Evolutionary conservation across 2,888 invertebrate genomes (phyloP).

Genomic region (Malthinus seriepunctatus): DNA sequence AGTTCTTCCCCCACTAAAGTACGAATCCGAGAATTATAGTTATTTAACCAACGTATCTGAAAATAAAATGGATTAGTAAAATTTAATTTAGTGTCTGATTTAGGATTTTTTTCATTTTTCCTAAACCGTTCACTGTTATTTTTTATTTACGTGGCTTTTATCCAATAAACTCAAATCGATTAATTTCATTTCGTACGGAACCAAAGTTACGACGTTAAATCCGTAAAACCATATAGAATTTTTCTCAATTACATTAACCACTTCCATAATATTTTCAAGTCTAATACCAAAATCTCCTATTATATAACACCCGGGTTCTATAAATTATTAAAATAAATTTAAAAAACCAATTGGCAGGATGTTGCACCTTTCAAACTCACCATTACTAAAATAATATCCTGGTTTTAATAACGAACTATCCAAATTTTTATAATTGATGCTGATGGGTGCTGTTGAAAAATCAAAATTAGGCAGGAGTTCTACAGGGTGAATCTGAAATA

Average conservation of each 20-base stretch:
- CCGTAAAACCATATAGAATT: conserved; percentile 63
- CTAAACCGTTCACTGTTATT: too few relatives aligned
- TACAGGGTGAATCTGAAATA: too few relatives aligned
- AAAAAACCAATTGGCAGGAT: too few relatives aligned
- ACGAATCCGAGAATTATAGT: conserved; percentile 75
- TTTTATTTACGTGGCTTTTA: conserved; percentile 71
- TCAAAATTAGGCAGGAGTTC: too few relatives aligned
- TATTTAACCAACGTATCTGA: conserved; percentile 78
- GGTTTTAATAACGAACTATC: conserved; percentile 65
- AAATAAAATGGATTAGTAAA: conserved; percentile 31
- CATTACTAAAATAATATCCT: conserved; percentile 78
- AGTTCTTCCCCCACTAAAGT: conserved; percentile 74
- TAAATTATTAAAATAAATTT: conserved; percentile 17
- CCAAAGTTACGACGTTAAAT: conserved; percentile 80
- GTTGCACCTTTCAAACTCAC: conserved; percentile 54
- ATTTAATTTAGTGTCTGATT: neutral
- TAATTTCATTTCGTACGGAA: conserved; percentile 86
- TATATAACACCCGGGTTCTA: conserved; percentile 90
- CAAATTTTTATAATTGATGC: conserved; percentile 65
- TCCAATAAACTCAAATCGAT: conserved; percentile 77
- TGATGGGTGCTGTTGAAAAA: conserved; percentile 68
- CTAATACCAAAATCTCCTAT: conserved; percentile 83
- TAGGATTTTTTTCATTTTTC: too few relatives aligned
- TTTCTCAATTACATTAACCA: conserved; percentile 56
- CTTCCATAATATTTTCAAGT: conserved; percentile 83